Evolutionary conservation across 2,888 invertebrate genomes (phyloP).

Genomic region (Melieria omissa): DNA sequence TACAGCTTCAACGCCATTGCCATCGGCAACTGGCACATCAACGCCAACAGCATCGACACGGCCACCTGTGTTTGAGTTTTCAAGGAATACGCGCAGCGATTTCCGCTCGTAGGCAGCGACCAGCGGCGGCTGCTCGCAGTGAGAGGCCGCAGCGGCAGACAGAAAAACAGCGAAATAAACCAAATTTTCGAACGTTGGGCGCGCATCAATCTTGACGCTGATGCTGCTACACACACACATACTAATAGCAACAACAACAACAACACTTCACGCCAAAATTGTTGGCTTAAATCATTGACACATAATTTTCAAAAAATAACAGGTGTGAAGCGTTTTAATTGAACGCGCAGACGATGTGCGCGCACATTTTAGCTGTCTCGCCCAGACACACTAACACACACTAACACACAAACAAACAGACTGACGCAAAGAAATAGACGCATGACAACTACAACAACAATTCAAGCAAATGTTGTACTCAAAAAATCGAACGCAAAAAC

Average conservation of each 20-base stretch:
- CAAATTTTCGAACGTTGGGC: constrained; percentile 8
- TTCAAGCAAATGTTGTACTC: neutral
- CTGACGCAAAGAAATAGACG: too few relatives aligned
- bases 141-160: too few relatives aligned
- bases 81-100: neutral
- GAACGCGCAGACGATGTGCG: constrained; percentile 27
- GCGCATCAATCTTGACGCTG: constrained; percentile 37
- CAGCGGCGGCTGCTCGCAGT: too few relatives aligned
- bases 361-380: too few relatives aligned
- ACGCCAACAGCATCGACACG: neutral
- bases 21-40: constrained; percentile 6
- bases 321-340: constrained; percentile 53
- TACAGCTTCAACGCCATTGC: constrained; percentile 16
- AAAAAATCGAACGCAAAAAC: neutral
- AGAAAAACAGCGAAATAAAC: too few relatives aligned
- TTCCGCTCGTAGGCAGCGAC: too few relatives aligned
- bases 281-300: constrained; percentile 56
- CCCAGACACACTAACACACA: neutral
- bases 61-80: neutral
- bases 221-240: neutral
- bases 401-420: neutral
- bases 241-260: constrained; percentile 19
- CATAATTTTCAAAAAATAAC: constrained; percentile 54
- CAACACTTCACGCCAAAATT: constrained; percentile 39
- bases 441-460: too few relatives aligned